Percentiles rank a stretch among this genome's conserved stretches.
phyloP scores from a whole-genome alignment of 1,140 invertebrate species.

The Brachionus plicatilis region DNA sequence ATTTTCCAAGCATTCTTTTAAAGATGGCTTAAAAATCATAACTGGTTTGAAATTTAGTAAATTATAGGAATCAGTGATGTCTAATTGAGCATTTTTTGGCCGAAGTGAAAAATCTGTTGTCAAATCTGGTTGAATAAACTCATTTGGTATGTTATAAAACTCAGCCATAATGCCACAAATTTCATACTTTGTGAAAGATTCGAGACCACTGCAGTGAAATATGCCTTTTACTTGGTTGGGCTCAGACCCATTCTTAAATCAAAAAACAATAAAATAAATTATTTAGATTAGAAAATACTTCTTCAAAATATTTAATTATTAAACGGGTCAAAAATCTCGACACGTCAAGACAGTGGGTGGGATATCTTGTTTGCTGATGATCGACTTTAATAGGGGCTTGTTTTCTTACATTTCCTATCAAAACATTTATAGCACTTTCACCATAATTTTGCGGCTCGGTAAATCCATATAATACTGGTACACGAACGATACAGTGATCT shows the following conservation, averaged over 20 bases:
- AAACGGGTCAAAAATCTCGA: constrained; percentile 47
- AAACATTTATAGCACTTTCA: constrained; percentile 60
- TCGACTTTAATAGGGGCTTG: neutral
- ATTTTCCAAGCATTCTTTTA: constrained; percentile 34
- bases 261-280: neutral
- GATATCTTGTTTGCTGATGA: constrained; percentile 53
- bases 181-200: constrained; percentile 60
- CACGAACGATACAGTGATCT: constrained; percentile 54
- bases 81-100: constrained; percentile 57
- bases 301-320: constrained; percentile 24
- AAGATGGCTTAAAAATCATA: neutral
- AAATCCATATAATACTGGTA: constrained; percentile 59
- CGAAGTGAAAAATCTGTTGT: constrained; percentile 50
- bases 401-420: constrained; percentile 50
- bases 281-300: neutral
- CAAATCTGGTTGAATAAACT: constrained; percentile 52
- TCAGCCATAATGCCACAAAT: constrained; percentile 59
- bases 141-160: constrained; percentile 51
- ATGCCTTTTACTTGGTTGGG: constrained; percentile 47
- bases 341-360: constrained; percentile 57
- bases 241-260: neutral
- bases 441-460: constrained; percentile 49
- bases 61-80: constrained; percentile 38
- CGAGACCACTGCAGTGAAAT: constrained; percentile 59
- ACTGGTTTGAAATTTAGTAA: constrained; percentile 18